Base-by-base conservation (phyloP, 2,888 invertebrate species). In the Sesia bembeciformis region DNA sequence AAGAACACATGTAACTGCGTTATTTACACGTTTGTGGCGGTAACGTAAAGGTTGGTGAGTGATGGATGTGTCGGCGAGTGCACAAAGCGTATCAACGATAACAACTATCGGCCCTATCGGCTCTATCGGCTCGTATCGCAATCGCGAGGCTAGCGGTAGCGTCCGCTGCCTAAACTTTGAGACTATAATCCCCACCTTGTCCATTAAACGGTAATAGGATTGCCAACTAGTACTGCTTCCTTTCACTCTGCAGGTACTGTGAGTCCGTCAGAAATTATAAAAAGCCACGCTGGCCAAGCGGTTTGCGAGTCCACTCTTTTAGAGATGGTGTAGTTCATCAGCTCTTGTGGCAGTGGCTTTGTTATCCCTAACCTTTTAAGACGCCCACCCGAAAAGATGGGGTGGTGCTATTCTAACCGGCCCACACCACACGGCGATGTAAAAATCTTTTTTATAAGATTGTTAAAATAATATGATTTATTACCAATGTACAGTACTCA, bases 31-130 rank as follows among this genome's bases (percentile, higher is more conserved):
- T 46, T 46, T 46, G 71, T 66, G 78, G 72, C 82, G 85, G 84
- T 77, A 77, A 74, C 73, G 81, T 74, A 88, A 89, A 87, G 88
- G 83, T 73, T 70, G 60, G 58, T 60, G 64, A 69, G 74, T 89
- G 88, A 88, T 88, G 81, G 88, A 89, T 88, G 81, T 76, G 83
- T 76, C 87, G 88, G 87, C 84, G 77, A 68, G 69, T 72, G 69
- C 78, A 83, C 88, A 88, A 88, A 88, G 88, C 84, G 75, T 79
- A 76, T 76, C 76, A 72, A 56, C 69, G 86, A 85, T 85, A 85
- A 74, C 73, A 59, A 66, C 64, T 84, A 84, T 80, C 83, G 66
- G 60, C 63, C 64, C 62, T 80, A 83, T 81, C 81, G 39, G 50
- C 52, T 5, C 40, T 40, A 57, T 54, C 57, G 54, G 38, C 38